A percentile compares a stretch with the other conserved stretches of the same genome.
phyloP scores from a whole-genome alignment of 2,797 vertebrate species.

The Psittacula echo region DNA sequence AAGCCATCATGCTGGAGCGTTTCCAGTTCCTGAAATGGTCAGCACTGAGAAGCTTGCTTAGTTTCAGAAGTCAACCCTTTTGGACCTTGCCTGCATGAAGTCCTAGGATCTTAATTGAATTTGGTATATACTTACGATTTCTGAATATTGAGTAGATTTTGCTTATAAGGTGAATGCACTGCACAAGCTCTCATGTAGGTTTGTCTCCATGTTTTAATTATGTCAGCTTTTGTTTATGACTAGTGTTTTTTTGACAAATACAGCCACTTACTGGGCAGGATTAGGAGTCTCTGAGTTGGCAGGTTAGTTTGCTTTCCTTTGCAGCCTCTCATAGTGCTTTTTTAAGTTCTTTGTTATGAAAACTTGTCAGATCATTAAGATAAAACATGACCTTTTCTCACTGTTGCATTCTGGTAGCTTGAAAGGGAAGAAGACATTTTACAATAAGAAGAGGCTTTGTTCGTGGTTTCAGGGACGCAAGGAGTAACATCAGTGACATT shows the following conservation, averaged over 20 bases:
- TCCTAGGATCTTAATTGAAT: not conserved
- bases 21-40: not conserved
- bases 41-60: not conserved
- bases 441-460: not conserved
- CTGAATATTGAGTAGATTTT: not conserved
- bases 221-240: not conserved
- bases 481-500: not conserved
- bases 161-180: not conserved
- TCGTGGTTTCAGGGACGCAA: not conserved
- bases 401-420: not conserved
- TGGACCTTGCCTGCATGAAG: not conserved
- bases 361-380: not conserved
- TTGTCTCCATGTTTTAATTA: not conserved
- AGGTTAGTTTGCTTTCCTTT: not conserved
- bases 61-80: not conserved
- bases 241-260: not conserved
- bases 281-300: not conserved
- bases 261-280: not conserved
- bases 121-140: not conserved
- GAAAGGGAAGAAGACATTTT: not conserved
- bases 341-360: not conserved
- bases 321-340: not conserved
- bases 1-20: not conserved
- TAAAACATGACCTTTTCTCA: not conserved
- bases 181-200: not conserved